A percentile compares a stretch with the other conserved stretches of the same genome.
phyloP scores from a whole-genome alignment of 2,797 vertebrate genomes.

The Thaleichthys pacificus region DNA sequence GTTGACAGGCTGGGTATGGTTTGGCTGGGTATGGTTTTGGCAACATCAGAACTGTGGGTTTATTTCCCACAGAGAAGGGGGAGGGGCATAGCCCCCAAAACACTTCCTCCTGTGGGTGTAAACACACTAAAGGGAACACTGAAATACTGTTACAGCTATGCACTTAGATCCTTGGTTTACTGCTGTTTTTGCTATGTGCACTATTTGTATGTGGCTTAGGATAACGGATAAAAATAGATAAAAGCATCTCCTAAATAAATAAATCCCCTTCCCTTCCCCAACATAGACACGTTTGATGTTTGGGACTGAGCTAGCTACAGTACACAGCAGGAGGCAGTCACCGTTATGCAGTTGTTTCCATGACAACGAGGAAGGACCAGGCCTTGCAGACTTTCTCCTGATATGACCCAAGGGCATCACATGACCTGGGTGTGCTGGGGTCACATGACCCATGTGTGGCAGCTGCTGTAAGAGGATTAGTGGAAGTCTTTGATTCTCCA shows the following conservation, averaged over 20 bases:
- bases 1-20: not conserved
- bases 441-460: not conserved
- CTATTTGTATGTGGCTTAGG: too few species aligned
- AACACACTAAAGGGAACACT: not conserved
- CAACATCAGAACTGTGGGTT: too few species aligned
- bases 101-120: not conserved
- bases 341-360: slow-evolving; percentile 20
- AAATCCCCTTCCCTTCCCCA: not conserved
- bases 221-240: too few species aligned
- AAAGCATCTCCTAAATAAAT: too few species aligned
- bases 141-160: too few species aligned
- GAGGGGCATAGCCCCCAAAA: not conserved
- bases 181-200: too few species aligned
- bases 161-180: too few species aligned
- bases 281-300: not conserved
- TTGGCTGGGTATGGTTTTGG: not conserved
- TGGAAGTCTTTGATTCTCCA: slow-evolving; percentile 45
- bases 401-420: slow-evolving; percentile 42
- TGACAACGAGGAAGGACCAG: slow-evolving; percentile 23
- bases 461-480: slow-evolving; percentile 49
- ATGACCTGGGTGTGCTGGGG: slow-evolving; percentile 40
- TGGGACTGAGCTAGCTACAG: not conserved
- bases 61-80: not conserved
- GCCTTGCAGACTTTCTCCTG: slow-evolving; percentile 33
- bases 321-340: too few species aligned